Conservation (phyloP, 2,888 invertebrate species). For the Eristalis arbustorum region DNA sequence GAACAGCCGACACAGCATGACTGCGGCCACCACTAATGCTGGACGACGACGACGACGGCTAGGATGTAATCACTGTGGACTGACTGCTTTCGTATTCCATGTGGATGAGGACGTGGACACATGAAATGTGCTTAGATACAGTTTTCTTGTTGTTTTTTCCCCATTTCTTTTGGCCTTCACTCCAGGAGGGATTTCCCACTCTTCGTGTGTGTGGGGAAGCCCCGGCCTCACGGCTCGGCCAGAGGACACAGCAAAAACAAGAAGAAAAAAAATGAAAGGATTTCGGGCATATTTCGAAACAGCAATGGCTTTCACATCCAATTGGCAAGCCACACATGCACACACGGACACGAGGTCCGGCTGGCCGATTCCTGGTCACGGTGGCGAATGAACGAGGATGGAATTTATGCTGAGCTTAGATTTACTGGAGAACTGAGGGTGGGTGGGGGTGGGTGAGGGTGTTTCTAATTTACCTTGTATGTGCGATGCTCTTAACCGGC, state of each 20-base stretch:
- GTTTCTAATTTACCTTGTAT: slow-evolving; percentile 58
- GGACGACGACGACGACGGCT: slow-evolving; percentile 7
- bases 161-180: background rate
- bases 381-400: slow-evolving; percentile 30
- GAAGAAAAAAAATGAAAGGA: slow-evolving; percentile 31
- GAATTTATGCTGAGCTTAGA: slow-evolving; percentile 68
- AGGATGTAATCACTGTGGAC: slow-evolving; percentile 62
- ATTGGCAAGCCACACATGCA: slow-evolving; percentile 24
- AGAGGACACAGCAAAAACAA: background rate
- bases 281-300: slow-evolving; percentile 57
- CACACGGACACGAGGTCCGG: background rate
- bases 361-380: background rate
- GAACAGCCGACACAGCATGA: slow-evolving; percentile 59
- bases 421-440: slow-evolving; percentile 61
- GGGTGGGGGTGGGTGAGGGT: background rate
- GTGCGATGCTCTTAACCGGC: slow-evolving; percentile 4
- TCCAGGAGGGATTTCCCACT: background rate
- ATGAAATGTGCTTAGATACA: slow-evolving; percentile 65
- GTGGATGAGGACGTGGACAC: slow-evolving; percentile 46
- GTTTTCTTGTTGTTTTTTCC: slow-evolving; percentile 44
- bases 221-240: slow-evolving; percentile 17
- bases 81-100: slow-evolving; percentile 65
- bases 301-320: slow-evolving; percentile 48
- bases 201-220: slow-evolving; percentile 11
- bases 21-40: slow-evolving; percentile 63